These are phyloP conservation scores for Eriocheir sinensis DNA, from an alignment of 1,140 invertebrate species.

Conservation along the genomic window DNA sequence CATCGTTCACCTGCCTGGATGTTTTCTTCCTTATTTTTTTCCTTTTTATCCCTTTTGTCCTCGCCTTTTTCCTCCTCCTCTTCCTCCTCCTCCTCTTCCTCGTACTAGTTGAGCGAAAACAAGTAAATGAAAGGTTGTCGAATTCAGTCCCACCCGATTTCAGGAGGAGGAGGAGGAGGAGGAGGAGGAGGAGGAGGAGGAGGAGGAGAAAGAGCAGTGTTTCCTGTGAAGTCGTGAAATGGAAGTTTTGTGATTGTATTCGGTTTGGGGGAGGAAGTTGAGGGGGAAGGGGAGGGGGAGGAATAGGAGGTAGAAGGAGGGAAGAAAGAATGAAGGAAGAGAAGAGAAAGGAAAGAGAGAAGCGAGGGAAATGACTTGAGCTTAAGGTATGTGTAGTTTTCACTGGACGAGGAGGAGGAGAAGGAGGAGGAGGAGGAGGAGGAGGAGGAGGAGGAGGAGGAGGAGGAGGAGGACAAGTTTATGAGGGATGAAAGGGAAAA, in stretches of 20 bases:
- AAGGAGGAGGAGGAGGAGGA: not conserved
- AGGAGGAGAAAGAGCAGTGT: not conserved
- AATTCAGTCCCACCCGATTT: too few relatives aligned
- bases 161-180: not conserved
- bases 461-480: not conserved
- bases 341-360: too few relatives aligned
- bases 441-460: not conserved
- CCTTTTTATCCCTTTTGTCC: not conserved
- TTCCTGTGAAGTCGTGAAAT: constrained; percentile 24
- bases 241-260: constrained; percentile 25
- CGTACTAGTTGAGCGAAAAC: too few relatives aligned
- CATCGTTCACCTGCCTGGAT: not conserved
- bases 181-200: not conserved
- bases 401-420: not conserved
- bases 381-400: not conserved
- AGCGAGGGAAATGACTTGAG: not conserved
- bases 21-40: not conserved
- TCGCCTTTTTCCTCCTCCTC: not conserved
- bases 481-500: not conserved
- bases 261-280: not conserved
- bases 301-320: not conserved
- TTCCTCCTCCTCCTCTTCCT: not conserved
- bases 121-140: too few relatives aligned
- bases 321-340: too few relatives aligned
- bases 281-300: not conserved